Percentiles rank a stretch among this genome's conserved stretches.
These are phyloP conservation scores for Antitype chi DNA, from an alignment of 2,888 invertebrate genomes.

Conservation along the genomic window DNA sequence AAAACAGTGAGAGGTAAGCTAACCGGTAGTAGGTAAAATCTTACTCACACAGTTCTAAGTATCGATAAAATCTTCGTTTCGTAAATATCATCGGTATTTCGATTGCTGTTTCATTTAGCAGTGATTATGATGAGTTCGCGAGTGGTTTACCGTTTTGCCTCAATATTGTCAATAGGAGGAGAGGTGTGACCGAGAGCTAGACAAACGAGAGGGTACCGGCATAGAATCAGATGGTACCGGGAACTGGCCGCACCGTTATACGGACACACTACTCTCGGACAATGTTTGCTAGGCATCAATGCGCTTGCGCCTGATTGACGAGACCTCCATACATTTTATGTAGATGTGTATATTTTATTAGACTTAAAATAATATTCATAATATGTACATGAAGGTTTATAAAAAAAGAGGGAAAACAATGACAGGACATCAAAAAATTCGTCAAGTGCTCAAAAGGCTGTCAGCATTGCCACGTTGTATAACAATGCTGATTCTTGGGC, in stretches of 20 bases:
- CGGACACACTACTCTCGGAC: conserved; percentile 46
- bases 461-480: too few relatives aligned
- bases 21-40: neutral
- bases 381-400: too few relatives aligned
- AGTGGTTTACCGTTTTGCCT: conserved; percentile 57
- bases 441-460: too few relatives aligned
- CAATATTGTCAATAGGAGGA: conserved; percentile 46
- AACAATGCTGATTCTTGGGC: too few relatives aligned
- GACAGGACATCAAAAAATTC: too few relatives aligned
- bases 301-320: conserved; percentile 18
- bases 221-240: conserved; percentile 39
- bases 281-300: conserved; percentile 51
- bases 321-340: neutral
- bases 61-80: conserved; percentile 13
- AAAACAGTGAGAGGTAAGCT: neutral
- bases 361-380: too few relatives aligned
- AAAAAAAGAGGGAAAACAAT: too few relatives aligned
- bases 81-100: conserved; percentile 16
- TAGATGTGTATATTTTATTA: too few relatives aligned
- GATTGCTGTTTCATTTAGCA: conserved; percentile 45
- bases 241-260: conserved; percentile 64
- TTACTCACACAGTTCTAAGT: neutral
- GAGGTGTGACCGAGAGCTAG: conserved; percentile 57
- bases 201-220: conserved; percentile 52
- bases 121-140: conserved; percentile 46